Base-by-base conservation (phyloP, 2,797 vertebrate species). In the Xiphophorus birchmanni region DNA sequence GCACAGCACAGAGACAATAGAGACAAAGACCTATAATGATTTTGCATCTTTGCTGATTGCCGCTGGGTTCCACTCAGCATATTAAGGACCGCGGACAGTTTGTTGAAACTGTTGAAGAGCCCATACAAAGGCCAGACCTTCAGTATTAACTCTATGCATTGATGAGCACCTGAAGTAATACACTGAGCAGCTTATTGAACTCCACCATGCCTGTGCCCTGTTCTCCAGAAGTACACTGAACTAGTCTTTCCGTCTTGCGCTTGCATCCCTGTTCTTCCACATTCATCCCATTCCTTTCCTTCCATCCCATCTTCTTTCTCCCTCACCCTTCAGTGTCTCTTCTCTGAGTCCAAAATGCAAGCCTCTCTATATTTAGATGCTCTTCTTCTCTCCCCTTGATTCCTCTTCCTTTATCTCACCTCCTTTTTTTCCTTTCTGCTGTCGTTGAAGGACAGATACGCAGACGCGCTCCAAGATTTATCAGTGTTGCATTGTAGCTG, bases 341-440 rank as follows among this genome's bases (percentile, higher is more conserved):
- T 89, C 90, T 90, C 82, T 88, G 89, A 94, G 88, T 93, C 90
- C 86, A 90, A 92, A 93, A 93, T 87, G 86, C 73, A 80, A 90
- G 88, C 76, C 86, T 89, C 87, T 94, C 94, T 94, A 95, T 93
- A 95, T 95, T 95, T 95, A 95, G 94, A 91, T 88, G 87, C 89
- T 92, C 89, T 86, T 89, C 89, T 93, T 86, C 88, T 93, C 91
- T 93, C 89, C 86, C 89, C 90, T 93, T 94, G 89, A 90, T 94
- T 92, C 84, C 79, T 84, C 84, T 93, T 84, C 84, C 91, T 93
- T 93, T 90, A 93, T 94, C 92, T 92, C 87, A 91, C 85, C 88
- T 90, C 86, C 80, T 87, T 86, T 90, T 91, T 91, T 90, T 69
- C 91, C 90, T 69, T 84, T 87, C 50, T 77, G 67, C 75, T 75